These are phyloP conservation scores for Lordiphosa mommai DNA, from an alignment of 1,140 invertebrate species.

Conservation along the genomic window DNA sequence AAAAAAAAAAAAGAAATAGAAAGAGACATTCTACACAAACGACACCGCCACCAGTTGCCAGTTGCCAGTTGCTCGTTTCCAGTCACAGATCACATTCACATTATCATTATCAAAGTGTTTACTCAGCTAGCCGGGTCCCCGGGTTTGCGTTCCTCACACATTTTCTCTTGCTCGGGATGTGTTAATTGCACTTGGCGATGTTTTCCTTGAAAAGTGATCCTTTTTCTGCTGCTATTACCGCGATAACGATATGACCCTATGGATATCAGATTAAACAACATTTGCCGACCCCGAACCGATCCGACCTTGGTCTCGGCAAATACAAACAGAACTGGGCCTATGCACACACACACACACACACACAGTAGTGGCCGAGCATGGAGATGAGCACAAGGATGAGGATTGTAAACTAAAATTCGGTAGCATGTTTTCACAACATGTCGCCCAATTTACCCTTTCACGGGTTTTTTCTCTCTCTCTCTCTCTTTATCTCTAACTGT, in stretches of 20 bases:
- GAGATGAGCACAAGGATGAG: background rate
- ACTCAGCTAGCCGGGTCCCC: constrained; percentile 14
- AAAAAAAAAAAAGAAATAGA: background rate
- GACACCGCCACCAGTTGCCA: constrained; percentile 25
- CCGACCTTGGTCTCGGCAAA: constrained; percentile 30
- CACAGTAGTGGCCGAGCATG: background rate
- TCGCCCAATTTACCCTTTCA: constrained; percentile 74
- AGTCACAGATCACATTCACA: constrained; percentile 45
- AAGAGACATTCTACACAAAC: constrained; percentile 20
- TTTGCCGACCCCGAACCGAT: constrained; percentile 38
- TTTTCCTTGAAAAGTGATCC: constrained; percentile 75
- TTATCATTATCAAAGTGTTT: constrained; percentile 70
- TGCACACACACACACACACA: constrained; percentile 19
- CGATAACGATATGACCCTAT: constrained; percentile 47
- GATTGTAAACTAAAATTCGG: constrained; percentile 69
- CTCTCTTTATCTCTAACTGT: background rate
- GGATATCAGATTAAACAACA: constrained; percentile 56
- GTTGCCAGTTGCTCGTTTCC: background rate
- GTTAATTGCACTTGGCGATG: constrained; percentile 73
- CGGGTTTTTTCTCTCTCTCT: constrained; percentile 26
- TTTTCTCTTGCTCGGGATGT: constrained; percentile 39
- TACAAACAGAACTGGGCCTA: background rate
- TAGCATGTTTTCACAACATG: constrained; percentile 76
- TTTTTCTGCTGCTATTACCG: constrained; percentile 47
- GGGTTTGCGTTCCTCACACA: constrained; percentile 21